Conservation (phyloP, 2,113 vertebrate species). For the Capreolus pygargus region DNA sequence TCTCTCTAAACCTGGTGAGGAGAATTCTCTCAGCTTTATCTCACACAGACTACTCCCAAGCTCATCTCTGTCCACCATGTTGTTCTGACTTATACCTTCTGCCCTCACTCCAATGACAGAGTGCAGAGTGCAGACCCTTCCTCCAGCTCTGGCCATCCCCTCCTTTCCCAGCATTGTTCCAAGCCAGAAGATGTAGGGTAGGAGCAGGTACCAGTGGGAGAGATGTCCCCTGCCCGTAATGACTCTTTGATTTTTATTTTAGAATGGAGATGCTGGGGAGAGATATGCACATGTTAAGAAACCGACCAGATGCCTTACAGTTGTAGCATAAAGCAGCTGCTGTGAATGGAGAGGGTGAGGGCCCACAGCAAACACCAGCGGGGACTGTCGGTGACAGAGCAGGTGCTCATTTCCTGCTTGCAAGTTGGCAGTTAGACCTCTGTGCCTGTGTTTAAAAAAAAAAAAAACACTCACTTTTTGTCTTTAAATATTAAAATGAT, state of each 20-base stretch:
- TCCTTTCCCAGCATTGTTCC: not conserved
- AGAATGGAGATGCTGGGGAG: not conserved
- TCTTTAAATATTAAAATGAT: constrained; percentile 69
- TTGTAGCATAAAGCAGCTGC: not conserved
- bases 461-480: constrained; percentile 52
- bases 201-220: not conserved
- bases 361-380: not conserved
- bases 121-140: constrained; percentile 4
- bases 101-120: not conserved
- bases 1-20: not conserved
- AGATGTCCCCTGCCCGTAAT: not conserved
- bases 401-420: not conserved
- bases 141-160: constrained; percentile 16
- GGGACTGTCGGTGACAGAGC: not conserved
- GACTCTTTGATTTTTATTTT: not conserved
- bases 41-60: not conserved
- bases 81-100: constrained; percentile 51
- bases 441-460: not conserved
- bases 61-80: not conserved
- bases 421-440: not conserved
- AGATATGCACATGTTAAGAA: not conserved
- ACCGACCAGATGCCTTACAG: not conserved
- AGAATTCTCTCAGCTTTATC: constrained; percentile 24
- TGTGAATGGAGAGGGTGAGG: not conserved
- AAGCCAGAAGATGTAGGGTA: too few relatives aligned